Percentiles rank a stretch among this genome's conserved stretches.
Evolutionary conservation across 2,113 vertebrate genomes (phyloP).

Genomic region (Gymnobelideus leadbeateri): DNA sequence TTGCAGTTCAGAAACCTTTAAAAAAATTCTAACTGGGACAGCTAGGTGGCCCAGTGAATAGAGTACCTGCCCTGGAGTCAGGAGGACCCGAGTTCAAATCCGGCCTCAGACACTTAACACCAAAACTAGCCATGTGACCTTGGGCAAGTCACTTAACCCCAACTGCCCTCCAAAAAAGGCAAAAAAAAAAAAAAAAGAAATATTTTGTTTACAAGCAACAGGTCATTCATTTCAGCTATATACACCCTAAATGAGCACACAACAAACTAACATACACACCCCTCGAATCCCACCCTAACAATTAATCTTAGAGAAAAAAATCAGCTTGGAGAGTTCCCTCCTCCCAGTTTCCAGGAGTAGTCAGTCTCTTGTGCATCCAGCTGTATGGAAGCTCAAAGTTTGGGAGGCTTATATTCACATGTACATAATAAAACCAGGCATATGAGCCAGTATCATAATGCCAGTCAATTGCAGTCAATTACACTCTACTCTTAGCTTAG

Average conservation of each 20-base stretch:
- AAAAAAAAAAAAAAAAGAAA: no score
- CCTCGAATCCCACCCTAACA: not conserved
- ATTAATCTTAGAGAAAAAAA: not conserved
- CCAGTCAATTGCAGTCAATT: not conserved
- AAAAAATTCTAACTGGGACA: not conserved
- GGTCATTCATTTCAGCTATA: not conserved
- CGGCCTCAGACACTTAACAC: no score
- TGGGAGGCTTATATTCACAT: not conserved
- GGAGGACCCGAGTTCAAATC: no score
- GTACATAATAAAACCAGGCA: not conserved
- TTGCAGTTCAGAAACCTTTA: not conserved
- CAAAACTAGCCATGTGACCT: no score
- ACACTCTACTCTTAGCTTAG: not conserved
- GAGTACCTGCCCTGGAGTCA: no score
- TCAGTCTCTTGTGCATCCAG: not conserved
- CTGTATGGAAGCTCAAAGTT: not conserved
- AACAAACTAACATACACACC: not conserved
- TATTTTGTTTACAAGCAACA: not conserved
- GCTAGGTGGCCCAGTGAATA: no score
- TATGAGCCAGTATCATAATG: not conserved
- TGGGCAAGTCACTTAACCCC: no score
- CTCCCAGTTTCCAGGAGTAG: not conserved
- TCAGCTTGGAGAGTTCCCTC: not conserved
- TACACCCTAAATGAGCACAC: not conserved
- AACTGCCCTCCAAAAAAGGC: no score